These are phyloP conservation scores for Cyphotilapia sp. DNA, from an alignment of 2,113 vertebrate genomes.

Conservation along the genomic window DNA sequence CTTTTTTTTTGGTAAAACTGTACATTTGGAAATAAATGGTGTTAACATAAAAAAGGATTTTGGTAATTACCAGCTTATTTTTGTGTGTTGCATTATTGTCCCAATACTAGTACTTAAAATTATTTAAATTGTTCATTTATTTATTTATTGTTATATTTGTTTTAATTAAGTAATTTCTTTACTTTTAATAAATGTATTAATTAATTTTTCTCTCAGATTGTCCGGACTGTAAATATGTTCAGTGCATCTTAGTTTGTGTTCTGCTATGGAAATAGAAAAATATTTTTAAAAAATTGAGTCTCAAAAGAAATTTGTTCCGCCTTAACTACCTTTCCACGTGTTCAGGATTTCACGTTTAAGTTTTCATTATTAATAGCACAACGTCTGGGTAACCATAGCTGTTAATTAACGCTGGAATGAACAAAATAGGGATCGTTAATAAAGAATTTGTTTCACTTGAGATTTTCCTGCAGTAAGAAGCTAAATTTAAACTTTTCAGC, in stretches of 20 bases:
- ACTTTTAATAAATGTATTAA: neutral
- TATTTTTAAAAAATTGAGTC: rapidly evolving
- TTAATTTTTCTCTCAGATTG: neutral
- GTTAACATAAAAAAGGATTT: neutral
- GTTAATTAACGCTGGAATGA: neutral
- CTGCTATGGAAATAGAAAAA: neutral
- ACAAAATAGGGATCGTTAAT: neutral
- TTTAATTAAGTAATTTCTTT: neutral
- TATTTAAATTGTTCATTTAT: neutral
- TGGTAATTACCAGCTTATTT: neutral
- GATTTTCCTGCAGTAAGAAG: neutral
- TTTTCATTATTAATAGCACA: neutral
- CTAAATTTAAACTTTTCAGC: neutral
- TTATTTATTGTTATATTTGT: neutral
- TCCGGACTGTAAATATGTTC: neutral
- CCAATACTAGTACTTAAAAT: neutral
- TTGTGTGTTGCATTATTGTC: neutral
- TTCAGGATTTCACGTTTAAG: neutral
- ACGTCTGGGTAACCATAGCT: neutral
- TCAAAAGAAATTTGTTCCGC: neutral
- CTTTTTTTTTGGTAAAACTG: neutral
- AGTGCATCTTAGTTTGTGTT: neutral
- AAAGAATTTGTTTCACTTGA: neutral
- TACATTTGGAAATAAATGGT: neutral
- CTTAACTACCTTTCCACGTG: neutral